Base-by-base conservation (phyloP, 2,888 invertebrate species). In the Dorcus hopei region DNA sequence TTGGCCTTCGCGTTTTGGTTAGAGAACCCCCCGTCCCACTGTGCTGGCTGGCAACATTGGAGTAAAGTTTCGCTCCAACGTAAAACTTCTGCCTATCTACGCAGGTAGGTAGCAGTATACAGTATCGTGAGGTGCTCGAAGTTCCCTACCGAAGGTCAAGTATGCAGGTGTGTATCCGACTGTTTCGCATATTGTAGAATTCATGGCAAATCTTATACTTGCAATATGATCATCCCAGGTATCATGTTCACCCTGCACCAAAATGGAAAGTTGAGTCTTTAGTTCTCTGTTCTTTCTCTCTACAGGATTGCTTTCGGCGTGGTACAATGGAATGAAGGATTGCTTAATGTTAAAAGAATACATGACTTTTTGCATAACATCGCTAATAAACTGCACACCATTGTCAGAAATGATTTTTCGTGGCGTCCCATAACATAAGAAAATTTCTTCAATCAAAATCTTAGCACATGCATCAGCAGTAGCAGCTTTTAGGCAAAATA, bases 301-400 rank as follows among this genome's bases (percentile, higher is more conserved):
- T 0, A 70, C 73, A 0, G 72, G 74, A 47, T 74, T 75, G 0
- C 71, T 68, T 33, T 72, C 66, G 0, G 74, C 74, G 45, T 77
- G 74, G 60, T 76, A 74, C 0, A 72, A 50, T 0, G 74, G 72
- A 3, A 65, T 66, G 0, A 72, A 42, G 1, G 57, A 14, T 11
- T 51, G 51, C 19, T 40, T 26, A n/a, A 56, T 51, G 8, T 41
- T 33, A 5, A 56, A 41, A 43, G 43, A 50, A 23, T 51, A 43
- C 7, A 63, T 42, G 0, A 72, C 48, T 47, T 75, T 62, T 49
- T 76, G 76, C 72, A 76, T 74, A 0, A 75, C 61, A 0, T 62
- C 66, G 2, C 69, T 68, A 0, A 76, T 65, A 54, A 76, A 74
- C 41, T 75, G 75, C 0, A 67, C 55, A 0, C 14, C 14, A 14